Base-by-base conservation (phyloP, 2,797 vertebrate genomes). In the Peromyscus melanophrys region DNA sequence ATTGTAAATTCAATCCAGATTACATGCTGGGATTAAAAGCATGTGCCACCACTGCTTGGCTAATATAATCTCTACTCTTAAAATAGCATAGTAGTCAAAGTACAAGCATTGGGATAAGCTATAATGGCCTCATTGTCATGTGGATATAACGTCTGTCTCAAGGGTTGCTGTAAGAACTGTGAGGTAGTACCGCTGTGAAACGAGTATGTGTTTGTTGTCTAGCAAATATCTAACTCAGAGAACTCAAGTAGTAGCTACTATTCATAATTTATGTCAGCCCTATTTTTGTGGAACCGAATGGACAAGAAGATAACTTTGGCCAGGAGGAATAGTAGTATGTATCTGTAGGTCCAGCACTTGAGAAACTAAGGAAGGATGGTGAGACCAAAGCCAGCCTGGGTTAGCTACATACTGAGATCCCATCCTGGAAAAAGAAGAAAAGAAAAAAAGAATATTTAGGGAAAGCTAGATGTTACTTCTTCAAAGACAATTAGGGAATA, bases 181-280 rank as follows among this genome's bases (percentile, higher is more conserved):
- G 19, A 87, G 59, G 67, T 27, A 49, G 77, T 63, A 23, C 21
- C 34, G 34, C 31, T 75, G 17, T 81, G 83, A 57, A 96, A 57
- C 84, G 31, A 86, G 61, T 40, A 67, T 52, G 16, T 93, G 10
- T 93, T 82, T 96, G 57, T 96, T 83, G 37, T 31, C 77, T 94
- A 92, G 69, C 43, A 88, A 55, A 46, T 86, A 29, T 89, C 4
- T 89, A 86, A 31, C 46, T 59, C 40, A 57, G 57, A 93, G 21
- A 90, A 13, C 31, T 92, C 75, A 83, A 81, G 9, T 85, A 85
- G 25, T 71, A 89, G 31, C 59, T 88, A 6, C 69, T 75, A 13
- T 76, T 89, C n/a, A 75, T 95, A 61, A 69, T 90, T 96, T 84
- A 59, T 89, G 11, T 87, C 12, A 85, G 13, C 76, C 94, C 97